These are phyloP conservation scores for Pachypanchax playfairii DNA, from an alignment of 2,113 vertebrate genomes.

Conservation along the genomic window DNA sequence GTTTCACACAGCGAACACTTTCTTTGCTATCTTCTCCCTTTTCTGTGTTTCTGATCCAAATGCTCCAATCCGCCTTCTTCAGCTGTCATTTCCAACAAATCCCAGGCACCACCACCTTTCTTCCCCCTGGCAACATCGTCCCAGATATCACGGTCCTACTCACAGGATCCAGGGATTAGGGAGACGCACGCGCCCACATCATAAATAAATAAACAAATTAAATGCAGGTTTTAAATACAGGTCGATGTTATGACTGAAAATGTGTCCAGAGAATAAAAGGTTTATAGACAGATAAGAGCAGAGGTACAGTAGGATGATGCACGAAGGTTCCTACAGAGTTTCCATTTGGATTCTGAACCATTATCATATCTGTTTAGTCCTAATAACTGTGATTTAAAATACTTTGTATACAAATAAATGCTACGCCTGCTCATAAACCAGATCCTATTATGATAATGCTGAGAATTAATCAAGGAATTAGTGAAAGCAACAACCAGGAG, in stretches of 20 bases:
- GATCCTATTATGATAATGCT: background rate
- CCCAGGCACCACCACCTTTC: slow-evolving; percentile 73
- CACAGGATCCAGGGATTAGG: slow-evolving; percentile 75
- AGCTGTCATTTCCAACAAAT: slow-evolving; percentile 82
- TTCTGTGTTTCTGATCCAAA: slow-evolving; percentile 49
- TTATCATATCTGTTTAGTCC: background rate
- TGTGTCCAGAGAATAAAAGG: too few relatives aligned
- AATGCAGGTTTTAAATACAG: too few relatives aligned
- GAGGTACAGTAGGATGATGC: too few relatives aligned
- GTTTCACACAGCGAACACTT: slow-evolving; percentile 44
- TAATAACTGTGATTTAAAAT: too few relatives aligned
- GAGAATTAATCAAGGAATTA: slow-evolving; percentile 3
- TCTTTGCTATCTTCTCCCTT: slow-evolving; percentile 66
- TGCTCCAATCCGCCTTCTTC: slow-evolving; percentile 67
- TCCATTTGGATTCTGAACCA: background rate
- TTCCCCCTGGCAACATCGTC: slow-evolving; percentile 71
- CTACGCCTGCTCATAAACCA: background rate
- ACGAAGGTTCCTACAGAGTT: background rate
- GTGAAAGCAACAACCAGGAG: background rate
- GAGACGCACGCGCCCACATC: background rate
- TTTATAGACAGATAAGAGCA: too few relatives aligned
- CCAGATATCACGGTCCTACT: slow-evolving; percentile 71
- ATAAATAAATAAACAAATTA: too few relatives aligned
- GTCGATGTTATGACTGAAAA: too few relatives aligned
- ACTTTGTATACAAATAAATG: background rate